Conservation (phyloP, 2,113 vertebrate genomes). For the Caranx ignobilis region DNA sequence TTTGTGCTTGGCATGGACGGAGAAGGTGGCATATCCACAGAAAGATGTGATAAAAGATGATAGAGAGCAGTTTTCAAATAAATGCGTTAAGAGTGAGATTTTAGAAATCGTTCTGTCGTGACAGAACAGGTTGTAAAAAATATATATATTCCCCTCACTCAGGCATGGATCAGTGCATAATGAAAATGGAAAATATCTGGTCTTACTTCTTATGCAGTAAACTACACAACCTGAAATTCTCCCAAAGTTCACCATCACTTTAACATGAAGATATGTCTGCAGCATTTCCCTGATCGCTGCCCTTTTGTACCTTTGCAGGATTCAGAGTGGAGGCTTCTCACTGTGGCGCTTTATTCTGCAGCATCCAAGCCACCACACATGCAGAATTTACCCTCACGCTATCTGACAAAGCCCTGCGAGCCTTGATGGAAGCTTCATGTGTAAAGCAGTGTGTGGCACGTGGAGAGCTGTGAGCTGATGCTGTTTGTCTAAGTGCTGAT, state of each 20-base stretch:
- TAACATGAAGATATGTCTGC: conserved; percentile 23
- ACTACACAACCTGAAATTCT: conserved; percentile 45
- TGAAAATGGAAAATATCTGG: conserved; percentile 45
- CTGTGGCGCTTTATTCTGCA: conserved; percentile 35
- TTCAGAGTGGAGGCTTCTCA: conserved; percentile 11
- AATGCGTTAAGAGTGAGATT: conserved; percentile 12
- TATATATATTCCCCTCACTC: background rate
- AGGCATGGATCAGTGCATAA: conserved; percentile 50
- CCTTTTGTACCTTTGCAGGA: conserved; percentile 25
- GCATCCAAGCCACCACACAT: conserved; percentile 30
- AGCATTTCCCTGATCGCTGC: background rate
- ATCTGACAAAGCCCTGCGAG: conserved; percentile 39
- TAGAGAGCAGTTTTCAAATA: conserved; percentile 30
- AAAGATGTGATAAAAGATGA: conserved; percentile 6
- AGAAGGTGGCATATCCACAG: conserved; percentile 11
- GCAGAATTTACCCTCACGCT: background rate
- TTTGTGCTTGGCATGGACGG: background rate
- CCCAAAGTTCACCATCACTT: conserved; percentile 48
- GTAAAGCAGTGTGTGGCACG: conserved; percentile 28
- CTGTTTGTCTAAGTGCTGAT: conserved; percentile 68
- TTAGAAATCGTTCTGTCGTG: conserved; percentile 17
- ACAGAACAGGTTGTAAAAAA: background rate
- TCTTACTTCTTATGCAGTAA: conserved; percentile 42
- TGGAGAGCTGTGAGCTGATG: conserved; percentile 21
- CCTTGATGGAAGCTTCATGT: conserved; percentile 51